Percentiles rank a stretch among this genome's conserved stretches.
phyloP scores from a whole-genome alignment of 2,113 vertebrate genomes.

The Trichomycterus rosablanca region DNA sequence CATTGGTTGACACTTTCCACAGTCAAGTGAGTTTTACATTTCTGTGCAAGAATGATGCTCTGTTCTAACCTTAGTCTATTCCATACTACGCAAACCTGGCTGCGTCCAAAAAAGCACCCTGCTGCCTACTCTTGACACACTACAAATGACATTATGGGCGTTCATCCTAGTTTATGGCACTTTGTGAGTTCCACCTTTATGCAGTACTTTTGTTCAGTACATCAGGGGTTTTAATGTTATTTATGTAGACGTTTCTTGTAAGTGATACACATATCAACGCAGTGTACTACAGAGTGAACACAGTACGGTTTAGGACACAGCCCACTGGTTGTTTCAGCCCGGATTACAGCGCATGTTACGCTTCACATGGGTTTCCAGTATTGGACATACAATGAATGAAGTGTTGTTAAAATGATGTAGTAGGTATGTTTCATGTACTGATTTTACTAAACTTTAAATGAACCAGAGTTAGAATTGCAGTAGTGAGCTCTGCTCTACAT shows the following conservation, averaged over 20 bases:
- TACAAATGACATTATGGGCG: neutral
- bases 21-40: too few relatives aligned
- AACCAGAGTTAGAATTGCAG: neutral
- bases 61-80: too few relatives aligned
- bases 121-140: neutral
- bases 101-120: too few relatives aligned
- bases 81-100: too few relatives aligned
- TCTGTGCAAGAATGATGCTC: too few relatives aligned
- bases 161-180: too few relatives aligned
- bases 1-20: too few relatives aligned
- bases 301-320: neutral
- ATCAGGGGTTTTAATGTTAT: too few relatives aligned
- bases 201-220: too few relatives aligned
- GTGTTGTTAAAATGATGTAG: neutral
- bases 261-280: neutral
- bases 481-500: neutral
- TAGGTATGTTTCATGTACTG: neutral
- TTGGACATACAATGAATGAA: neutral
- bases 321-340: conserved; percentile 7
- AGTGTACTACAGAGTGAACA: neutral
- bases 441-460: too few relatives aligned
- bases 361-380: neutral
- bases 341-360: conserved; percentile 9
- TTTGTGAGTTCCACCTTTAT: too few relatives aligned
- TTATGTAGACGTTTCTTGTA: too few relatives aligned